phyloP scores from a whole-genome alignment of 2,888 invertebrate genomes.

The Volucella inflata region DNA sequence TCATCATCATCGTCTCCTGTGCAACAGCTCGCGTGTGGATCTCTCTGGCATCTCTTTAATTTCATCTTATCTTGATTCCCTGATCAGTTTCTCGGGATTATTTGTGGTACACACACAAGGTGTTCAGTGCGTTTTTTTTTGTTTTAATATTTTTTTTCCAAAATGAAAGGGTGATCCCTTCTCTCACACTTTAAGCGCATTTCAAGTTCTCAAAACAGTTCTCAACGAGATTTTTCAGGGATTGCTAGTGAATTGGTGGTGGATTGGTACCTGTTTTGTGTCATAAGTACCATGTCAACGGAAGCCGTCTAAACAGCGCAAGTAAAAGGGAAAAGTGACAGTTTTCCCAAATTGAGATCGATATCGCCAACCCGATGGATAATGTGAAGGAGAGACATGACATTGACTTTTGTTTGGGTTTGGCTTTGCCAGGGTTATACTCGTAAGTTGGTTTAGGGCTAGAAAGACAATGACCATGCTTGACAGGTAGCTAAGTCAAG shows the following conservation, averaged over 20 bases:
- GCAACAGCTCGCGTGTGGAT: conserved; percentile 53
- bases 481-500: conserved; percentile 67
- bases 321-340: conserved; percentile 62
- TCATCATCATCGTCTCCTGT: conserved; percentile 53
- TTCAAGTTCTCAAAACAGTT: conserved; percentile 3
- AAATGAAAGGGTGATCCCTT: conserved; percentile 2
- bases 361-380: conserved; percentile 21
- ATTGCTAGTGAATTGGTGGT: conserved; percentile 43
- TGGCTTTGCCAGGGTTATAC: conserved; percentile 9
- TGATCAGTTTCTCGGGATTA: conserved; percentile 69
- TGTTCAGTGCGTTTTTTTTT: conserved; percentile 49
- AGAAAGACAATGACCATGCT: neutral
- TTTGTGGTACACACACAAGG: conserved; percentile 42
- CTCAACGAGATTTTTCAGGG: conserved; percentile 50
- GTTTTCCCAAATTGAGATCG: conserved; percentile 67
- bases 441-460: neutral
- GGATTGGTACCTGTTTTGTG: conserved; percentile 69
- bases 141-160: neutral
- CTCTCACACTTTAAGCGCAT: conserved; percentile 15
- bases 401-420: conserved; percentile 29
- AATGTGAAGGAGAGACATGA: conserved; percentile 30
- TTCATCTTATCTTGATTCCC: conserved; percentile 69
- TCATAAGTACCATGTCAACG: conserved; percentile 72
- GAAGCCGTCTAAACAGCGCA: conserved; percentile 63
- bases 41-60: conserved; percentile 64